Evolutionary conservation across 2,113 vertebrate genomes (phyloP), one percentile per base, ranked within the genome.

Genomic region (Mobula birostris): DNA sequence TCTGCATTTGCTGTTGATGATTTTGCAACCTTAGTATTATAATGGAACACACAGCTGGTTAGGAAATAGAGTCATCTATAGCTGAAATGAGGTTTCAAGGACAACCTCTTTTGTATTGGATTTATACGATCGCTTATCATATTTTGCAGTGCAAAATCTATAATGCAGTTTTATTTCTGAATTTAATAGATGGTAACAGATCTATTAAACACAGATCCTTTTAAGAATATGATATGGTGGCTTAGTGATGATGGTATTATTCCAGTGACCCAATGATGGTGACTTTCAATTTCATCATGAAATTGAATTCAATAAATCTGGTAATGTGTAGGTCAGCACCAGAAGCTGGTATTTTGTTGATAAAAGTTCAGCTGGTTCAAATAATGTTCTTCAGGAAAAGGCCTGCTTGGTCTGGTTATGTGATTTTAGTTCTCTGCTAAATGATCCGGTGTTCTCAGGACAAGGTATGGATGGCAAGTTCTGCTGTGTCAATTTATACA

Each of bases 241-340:
- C 27, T 29, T 17, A 66, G 29, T 32, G 27, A 58, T 85, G 56
- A 58, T 85, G 9, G 48, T 19, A 63, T 88, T 63, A 85, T 27
- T 19, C 24, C n/a, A 63, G 83, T 63, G n/a, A 27, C 27, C 29
- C 27, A 66, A 66, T 88, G 24, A n/a, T 88, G 58, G 27, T 32
- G 4, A 17, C 24, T 63, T 88, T 11, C 5, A 88, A 88, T 88
- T 63, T 63, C 29, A 63, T n/a, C 27, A 66, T 63, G 29, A 66
- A 88, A n/a, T 88, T 88, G 61, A 88, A 63, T 88, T 66, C 58
- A 66, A 88, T 66, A 63, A 29, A 88, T 66, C 61, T 88, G 24
- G 6, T 88, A 88, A 88, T 29, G 14, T 63, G 58, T 15, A n/a
- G 29, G 77, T 9, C 32, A 79, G 77, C 12, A 36, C n/a, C n/a